Base-by-base conservation (phyloP, 92 coral and sea anemone genomes). In the Parazoanthus swiftii region DNA sequence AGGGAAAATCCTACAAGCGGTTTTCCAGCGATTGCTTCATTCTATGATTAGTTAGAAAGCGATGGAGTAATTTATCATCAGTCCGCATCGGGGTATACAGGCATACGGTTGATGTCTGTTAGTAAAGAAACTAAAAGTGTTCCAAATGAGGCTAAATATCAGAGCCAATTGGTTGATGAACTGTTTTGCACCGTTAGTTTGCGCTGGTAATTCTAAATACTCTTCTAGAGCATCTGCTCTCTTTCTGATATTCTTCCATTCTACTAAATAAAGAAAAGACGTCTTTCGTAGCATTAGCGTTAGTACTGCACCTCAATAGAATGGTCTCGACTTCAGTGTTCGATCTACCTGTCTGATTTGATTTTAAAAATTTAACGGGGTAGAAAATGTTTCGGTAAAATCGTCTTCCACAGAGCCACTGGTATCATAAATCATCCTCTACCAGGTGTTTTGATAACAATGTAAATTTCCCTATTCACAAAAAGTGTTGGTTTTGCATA, bases 401-500 rank as follows among this genome's bases (percentile, higher is more conserved):
- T 20, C 25, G 29, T 16, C 46, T 33, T 82, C 37, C 74, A 36
- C 43, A 29, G 23, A 14, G 72, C 25, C 13, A 14, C 82, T 48
- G 68, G 82, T 51, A 51, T 50, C 86, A 82, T 74, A 68, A 67
- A 67, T 68, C 8, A 59, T 81, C 72, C 11, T 25, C 25, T 82
- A 43, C 78, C 87, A 71, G 87, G 87, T 84, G 87, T 71, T 72
- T 84, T 84, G 87, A 26, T 84, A 84, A 72, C 51, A 84, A 84
- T 84, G 78, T 51, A 84, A 84, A 84, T 71, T 71, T 44, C 36
- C 23, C 36, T 65, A 84, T 71, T 84, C 79, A 84, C 79, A 84
- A 84, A 70, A 84, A 84, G 66, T 72, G 67, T 84, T 84, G 78
- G 66, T 84, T 84, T 84, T 71, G 87, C 79, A 84, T 84, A 84